Base-by-base conservation (phyloP, 1,140 invertebrate genomes). In the Pogonus chalceus region DNA sequence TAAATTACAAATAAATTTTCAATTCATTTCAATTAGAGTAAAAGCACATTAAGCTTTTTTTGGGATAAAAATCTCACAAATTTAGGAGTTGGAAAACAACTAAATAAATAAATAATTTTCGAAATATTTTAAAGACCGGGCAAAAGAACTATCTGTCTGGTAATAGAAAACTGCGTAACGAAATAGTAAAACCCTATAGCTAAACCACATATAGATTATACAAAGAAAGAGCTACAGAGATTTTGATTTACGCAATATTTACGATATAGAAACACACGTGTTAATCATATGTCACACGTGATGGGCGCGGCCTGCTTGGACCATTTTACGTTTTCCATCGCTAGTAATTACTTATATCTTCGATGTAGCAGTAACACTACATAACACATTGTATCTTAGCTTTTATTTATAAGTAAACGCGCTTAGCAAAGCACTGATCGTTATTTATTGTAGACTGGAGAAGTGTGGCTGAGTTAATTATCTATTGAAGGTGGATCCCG, bases 381-480 rank as follows among this genome's bases (percentile, higher is more conserved):
- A 14, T 4, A 4, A 31, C 26, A 31, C 26, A 31, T 4, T 7
- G 26, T 14, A 14, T n/a, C n/a, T n/a, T n/a, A n/a, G n/a, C n/a
- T n/a, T 16, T 43, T 43, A 43, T 43, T 43, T 43, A 43, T 43
- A 43, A 43, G 18, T 16, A 12, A 9, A 43, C 9, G 18, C 37
- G 7, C 4, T 31, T 7, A 7, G n/a, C n/a, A n/a, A 31, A 7
- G 14, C 14, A 14, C 26, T 31, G 26, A 31, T 31, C 4, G 37
- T 43, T 12, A 43, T 43, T 43, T 43, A 43, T 43, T 18, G 37
- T 12, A 16, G 37, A 43, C 37, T 43, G 3, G 37, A 43, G 37
- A 43, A 43, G 37, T 43, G 37, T 43, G 37, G 9, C 37, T 18
- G 18, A 43, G 37, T 43, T 43, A 43, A 43, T 43, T 43, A 43